These are phyloP conservation scores for Cassiopea xamachana DNA, from an alignment of 30 jellyfish, hydroid and myxozoan genomes.

Conservation along the genomic window DNA sequence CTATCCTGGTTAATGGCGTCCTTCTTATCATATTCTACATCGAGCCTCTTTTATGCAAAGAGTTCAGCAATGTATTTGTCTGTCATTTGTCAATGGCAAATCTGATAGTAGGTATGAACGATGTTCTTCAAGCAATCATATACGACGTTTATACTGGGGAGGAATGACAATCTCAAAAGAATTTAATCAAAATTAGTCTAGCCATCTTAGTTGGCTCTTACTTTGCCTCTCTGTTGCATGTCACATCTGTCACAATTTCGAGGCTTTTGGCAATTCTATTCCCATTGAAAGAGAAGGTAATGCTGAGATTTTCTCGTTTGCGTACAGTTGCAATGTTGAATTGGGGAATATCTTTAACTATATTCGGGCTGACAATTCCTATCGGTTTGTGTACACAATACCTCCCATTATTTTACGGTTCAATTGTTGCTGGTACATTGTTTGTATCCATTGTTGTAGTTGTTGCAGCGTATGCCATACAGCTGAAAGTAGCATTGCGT, in stretches of 20 bases:
- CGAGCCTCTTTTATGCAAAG: conserved; percentile 9
- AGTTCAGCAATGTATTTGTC: conserved; percentile 22
- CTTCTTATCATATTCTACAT: neutral
- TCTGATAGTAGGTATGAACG: conserved; percentile 31
- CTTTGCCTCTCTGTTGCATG: conserved; percentile 30
- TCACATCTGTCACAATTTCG: neutral
- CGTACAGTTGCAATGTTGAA: neutral
- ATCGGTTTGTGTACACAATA: conserved; percentile 2
- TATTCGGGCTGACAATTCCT: neutral
- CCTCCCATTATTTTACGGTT: conserved; percentile 28
- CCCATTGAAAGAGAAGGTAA: neutral
- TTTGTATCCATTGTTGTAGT: neutral
- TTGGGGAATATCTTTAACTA: conserved; percentile 3
- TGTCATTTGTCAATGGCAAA: conserved; percentile 35
- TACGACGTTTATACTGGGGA: conserved; percentile 11
- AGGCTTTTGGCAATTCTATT: conserved; percentile 19
- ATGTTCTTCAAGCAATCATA: conserved; percentile 32
- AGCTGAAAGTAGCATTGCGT: conserved; percentile 6
- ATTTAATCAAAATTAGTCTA: conserved; percentile 21
- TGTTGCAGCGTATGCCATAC: conserved; percentile 1
- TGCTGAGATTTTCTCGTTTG: neutral
- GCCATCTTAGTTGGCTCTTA: conserved; percentile 29
- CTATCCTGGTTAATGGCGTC: conserved; percentile 4
- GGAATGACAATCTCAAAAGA: neutral
- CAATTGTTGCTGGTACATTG: conserved; percentile 7